Evolutionary conservation across 1,140 invertebrate species (phyloP), one percentile per base, ranked within the genome.

Genomic region (Procambarus clarkii): DNA sequence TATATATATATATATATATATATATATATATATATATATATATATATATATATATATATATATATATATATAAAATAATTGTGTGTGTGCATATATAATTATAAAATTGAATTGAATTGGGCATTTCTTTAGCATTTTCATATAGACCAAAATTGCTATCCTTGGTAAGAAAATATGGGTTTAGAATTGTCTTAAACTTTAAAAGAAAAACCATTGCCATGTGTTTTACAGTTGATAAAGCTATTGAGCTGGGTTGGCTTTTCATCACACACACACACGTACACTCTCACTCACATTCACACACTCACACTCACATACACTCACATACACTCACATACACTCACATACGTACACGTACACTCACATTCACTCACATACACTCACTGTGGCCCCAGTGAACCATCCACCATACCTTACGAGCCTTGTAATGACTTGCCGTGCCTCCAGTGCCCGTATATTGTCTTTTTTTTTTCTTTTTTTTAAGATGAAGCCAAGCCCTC

Each of bases 331-430:
- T 0, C 34, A 34, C 34, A 34, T 1, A 34, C 34, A 34, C 34
- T 0, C 34, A 34, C 34, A 34, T 1, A 34, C 34, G 1, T 34
- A 34, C 34, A 34, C 34, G 1, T 34, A 34, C 34, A 34, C n/a
- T n/a, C n/a, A n/a, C 34, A 34, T 34, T 34, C 34, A 34, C 1
- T 34, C 34, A 34, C n/a, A n/a, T 54, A 64, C 60, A 81, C 48
- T 81, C 54, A 81, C 79, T 44, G 21, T 58, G 54, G 48, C 48
- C 79, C 48, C 54, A 24, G 46, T 81, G 24, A 24, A n/a, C 24
- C 48, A 81, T 81, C 79, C n/a, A 81, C 79, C 79, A 81, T 58
- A 81, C 48, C n/a, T 58, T 34, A 18, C 54, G 79, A 71, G 69
- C 69, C n/a, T 71, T 71, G 4, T 18, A 34, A 11, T 13, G n/a